A percentile compares a stretch with the other conserved stretches of the same genome.
These are phyloP conservation scores for Pogoniulus pusillus DNA, from an alignment of 2,797 vertebrate genomes.

Conservation along the genomic window DNA sequence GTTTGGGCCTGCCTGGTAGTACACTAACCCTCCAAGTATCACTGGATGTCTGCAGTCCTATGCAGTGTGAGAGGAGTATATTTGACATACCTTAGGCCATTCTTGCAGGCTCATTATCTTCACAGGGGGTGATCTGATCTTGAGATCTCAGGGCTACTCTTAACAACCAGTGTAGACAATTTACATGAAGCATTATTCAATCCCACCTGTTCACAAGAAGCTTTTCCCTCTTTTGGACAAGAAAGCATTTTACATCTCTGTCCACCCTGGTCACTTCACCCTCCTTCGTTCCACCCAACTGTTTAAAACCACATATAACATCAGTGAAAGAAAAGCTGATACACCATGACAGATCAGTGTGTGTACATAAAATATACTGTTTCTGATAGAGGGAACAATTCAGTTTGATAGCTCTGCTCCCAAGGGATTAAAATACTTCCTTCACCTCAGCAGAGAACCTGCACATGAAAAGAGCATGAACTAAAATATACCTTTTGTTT, in stretches of 20 bases:
- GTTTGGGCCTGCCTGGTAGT: background rate
- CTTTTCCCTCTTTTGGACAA: background rate
- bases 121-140: conserved; percentile 22
- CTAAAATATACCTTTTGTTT: conserved; percentile 51
- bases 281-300: background rate
- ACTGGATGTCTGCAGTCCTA: background rate
- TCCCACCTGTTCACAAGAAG: conserved; percentile 14
- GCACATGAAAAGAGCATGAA: conserved; percentile 16
- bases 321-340: background rate
- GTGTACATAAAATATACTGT: conserved; percentile 25
- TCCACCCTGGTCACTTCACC: background rate
- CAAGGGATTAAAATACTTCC: conserved; percentile 16
- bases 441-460: conserved; percentile 10
- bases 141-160: background rate
- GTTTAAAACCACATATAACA: background rate
- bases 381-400: conserved; percentile 30
- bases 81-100: background rate
- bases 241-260: background rate
- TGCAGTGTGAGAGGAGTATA: background rate
- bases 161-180: background rate
- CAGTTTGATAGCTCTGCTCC: conserved; percentile 35
- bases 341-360: background rate
- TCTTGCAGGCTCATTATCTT: conserved; percentile 22
- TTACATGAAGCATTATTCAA: background rate
- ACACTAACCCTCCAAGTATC: background rate